phyloP scores from a whole-genome alignment of 2,113 vertebrate genomes.

The Thinocorus orbignyianus region DNA sequence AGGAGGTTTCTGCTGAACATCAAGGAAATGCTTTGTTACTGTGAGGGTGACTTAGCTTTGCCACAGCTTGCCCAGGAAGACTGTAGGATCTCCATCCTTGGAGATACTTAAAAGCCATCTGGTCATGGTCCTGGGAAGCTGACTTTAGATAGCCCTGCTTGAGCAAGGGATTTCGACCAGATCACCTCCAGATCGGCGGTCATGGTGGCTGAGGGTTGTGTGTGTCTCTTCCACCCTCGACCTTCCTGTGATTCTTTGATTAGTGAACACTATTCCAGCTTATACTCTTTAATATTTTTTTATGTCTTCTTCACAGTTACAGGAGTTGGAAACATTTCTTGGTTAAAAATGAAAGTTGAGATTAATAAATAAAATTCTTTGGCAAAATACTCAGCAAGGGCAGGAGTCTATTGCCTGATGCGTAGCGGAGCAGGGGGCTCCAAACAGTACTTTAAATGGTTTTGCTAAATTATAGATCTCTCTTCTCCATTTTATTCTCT shows the following conservation, averaged over 20 bases:
- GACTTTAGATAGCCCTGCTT: neutral
- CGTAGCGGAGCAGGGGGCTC: neutral
- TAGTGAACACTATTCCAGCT: neutral
- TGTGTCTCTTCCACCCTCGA: neutral
- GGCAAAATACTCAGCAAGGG: neutral
- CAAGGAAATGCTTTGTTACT: neutral
- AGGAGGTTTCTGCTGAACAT: neutral
- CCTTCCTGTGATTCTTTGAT: neutral
- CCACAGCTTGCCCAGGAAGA: neutral
- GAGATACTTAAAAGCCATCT: neutral
- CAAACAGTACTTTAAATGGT: neutral
- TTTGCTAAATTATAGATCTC: neutral
- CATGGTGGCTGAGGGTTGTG: too few species aligned
- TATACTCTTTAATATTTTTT: neutral
- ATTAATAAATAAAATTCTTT: neutral
- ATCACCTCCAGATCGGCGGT: neutral
- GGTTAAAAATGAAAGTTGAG: neutral
- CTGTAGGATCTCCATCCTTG: neutral
- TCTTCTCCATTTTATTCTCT: neutral
- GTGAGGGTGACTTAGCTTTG: neutral
- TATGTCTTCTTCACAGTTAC: neutral
- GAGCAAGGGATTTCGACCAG: neutral
- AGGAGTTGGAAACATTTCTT: neutral
- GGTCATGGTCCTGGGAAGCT: neutral
- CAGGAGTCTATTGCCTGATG: neutral